Evolutionary conservation across 2,888 invertebrate species (phyloP).

Genomic region (Tubiluchus corallicola): DNA sequence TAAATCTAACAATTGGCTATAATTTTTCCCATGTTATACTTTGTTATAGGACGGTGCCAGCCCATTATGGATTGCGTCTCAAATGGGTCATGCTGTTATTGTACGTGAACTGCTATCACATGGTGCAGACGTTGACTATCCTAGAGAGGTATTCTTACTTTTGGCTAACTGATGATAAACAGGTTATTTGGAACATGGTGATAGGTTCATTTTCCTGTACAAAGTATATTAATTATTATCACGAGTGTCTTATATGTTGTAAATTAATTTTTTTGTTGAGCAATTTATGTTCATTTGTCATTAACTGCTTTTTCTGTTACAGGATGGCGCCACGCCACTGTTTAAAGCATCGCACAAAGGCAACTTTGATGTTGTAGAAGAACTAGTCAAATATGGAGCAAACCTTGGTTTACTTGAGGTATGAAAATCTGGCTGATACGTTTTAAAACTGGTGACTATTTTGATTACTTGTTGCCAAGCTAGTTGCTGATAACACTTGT

Average conservation of each 20-base stretch:
- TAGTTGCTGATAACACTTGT: too few relatives aligned
- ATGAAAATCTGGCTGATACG: not conserved
- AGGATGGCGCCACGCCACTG: constrained; percentile 78
- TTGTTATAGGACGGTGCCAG: constrained; percentile 41
- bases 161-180: too few relatives aligned
- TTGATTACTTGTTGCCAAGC: not conserved
- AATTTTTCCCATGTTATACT: too few relatives aligned
- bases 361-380: constrained; percentile 54
- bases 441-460: not conserved
- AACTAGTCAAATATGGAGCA: constrained; percentile 53
- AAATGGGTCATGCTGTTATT: constrained; percentile 75
- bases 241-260: too few relatives aligned
- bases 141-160: too few relatives aligned
- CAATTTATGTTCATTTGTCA: too few relatives aligned
- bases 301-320: constrained; percentile 20
- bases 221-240: too few relatives aligned
- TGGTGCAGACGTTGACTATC: constrained; percentile 45
- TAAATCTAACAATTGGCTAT: too few relatives aligned
- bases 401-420: constrained; percentile 27
- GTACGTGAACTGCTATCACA: constrained; percentile 53
- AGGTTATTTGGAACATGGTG: too few relatives aligned
- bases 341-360: constrained; percentile 90
- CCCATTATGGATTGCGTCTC: constrained; percentile 81
- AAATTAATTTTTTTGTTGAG: too few relatives aligned
- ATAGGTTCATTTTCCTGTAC: too few relatives aligned